These are phyloP conservation scores for Bradynema listronoti DNA, from an alignment of 1,140 invertebrate species.

Conservation along the genomic window DNA sequence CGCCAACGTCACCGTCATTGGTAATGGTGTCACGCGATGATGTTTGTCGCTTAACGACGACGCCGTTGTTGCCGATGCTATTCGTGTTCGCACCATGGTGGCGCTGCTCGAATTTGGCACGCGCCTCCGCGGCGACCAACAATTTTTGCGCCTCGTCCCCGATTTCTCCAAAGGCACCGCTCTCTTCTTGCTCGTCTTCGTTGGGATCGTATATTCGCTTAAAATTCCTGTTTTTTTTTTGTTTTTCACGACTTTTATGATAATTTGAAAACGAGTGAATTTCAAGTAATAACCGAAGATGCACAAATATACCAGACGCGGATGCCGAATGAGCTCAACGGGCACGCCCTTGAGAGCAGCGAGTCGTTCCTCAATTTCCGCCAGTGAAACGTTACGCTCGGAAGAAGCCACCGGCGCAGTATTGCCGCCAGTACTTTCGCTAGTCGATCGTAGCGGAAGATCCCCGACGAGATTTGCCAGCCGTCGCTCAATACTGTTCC, in stretches of 20 bases:
- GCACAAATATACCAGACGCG: slow-evolving; percentile 12
- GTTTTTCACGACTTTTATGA: neutral
- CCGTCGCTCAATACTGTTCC: no score
- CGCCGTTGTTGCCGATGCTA: neutral
- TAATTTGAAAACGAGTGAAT: neutral
- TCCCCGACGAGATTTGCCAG: no score
- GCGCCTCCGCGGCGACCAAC: neutral
- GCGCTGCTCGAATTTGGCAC: neutral
- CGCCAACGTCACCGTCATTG: no score
- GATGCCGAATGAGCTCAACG: slow-evolving; percentile 18
- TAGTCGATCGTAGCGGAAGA: no score
- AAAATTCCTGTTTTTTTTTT: no score
- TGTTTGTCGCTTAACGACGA: no score
- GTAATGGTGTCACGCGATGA: no score
- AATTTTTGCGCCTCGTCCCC: neutral
- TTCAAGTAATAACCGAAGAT: neutral
- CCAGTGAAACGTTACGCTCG: no score
- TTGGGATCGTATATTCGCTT: no score
- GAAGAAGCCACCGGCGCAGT: no score
- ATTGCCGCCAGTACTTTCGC: no score
- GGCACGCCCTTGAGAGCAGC: slow-evolving; percentile 16
- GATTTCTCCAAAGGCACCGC: neutral
- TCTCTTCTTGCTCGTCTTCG: neutral
- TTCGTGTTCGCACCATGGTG: neutral
- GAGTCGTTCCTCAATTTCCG: slow-evolving; percentile 18